phyloP scores from a whole-genome alignment of 1,140 invertebrate genomes.

The Drosophila pseudoobscura region DNA sequence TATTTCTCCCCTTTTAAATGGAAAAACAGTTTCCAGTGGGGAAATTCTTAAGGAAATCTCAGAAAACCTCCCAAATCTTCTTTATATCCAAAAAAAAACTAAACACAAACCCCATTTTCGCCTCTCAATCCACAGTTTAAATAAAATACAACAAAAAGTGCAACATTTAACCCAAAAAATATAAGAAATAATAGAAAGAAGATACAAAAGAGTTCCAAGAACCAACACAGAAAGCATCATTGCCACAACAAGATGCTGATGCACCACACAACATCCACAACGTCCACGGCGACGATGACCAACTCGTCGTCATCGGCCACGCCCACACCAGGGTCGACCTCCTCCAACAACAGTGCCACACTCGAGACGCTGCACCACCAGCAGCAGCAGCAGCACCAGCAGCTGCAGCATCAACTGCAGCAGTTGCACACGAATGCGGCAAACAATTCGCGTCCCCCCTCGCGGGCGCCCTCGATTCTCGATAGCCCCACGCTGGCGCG shows the following conservation, averaged over 20 bases:
- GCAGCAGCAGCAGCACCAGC: conserved; percentile 65
- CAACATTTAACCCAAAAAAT: conserved; percentile 33
- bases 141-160: conserved; percentile 37
- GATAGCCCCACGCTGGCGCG: conserved; percentile 85
- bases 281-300: conserved; percentile 71
- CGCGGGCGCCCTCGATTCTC: conserved; percentile 84
- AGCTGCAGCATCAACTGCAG: conserved; percentile 60
- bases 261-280: conserved; percentile 64
- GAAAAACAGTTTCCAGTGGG: too few species aligned
- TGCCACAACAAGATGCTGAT: conserved; percentile 53
- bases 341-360: conserved; percentile 76
- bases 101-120: conserved; percentile 19
- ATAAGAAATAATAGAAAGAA: conserved; percentile 6
- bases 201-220: too few species aligned
- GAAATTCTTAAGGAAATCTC: too few species aligned
- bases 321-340: conserved; percentile 76
- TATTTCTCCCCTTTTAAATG: too few species aligned
- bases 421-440: conserved; percentile 52
- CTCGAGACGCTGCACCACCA: conserved; percentile 69
- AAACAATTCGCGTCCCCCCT: conserved; percentile 76
- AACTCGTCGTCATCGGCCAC: conserved; percentile 76
- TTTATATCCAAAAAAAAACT: not conserved
- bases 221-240: conserved; percentile 2
- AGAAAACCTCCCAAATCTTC: too few species aligned
- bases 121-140: conserved; percentile 36